Evolutionary conservation across 2,888 invertebrate genomes (phyloP).

Genomic region (Argynnis bischoffii): DNA sequence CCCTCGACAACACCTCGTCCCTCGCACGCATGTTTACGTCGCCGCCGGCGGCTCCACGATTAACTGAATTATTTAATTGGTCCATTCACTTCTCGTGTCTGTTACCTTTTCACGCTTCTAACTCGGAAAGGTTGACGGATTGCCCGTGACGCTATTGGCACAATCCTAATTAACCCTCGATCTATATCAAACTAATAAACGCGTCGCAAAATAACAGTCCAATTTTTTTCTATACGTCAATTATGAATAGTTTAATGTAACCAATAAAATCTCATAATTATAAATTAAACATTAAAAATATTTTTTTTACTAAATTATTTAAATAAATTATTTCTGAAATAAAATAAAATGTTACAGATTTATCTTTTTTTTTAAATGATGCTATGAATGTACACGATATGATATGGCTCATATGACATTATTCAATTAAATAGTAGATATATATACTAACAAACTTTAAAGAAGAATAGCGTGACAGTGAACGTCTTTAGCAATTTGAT

Average conservation of each 20-base stretch:
- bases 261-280: too few species aligned
- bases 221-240: constrained; percentile 1
- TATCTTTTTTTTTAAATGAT: too few species aligned
- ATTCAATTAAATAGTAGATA: too few species aligned
- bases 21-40: constrained; percentile 81
- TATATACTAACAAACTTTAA: too few species aligned
- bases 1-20: constrained; percentile 51
- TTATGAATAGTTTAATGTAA: not conserved
- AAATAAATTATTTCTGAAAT: too few species aligned
- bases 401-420: too few species aligned
- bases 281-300: too few species aligned
- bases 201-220: constrained; percentile 18
- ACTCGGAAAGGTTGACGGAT: constrained; percentile 71
- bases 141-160: constrained; percentile 61
- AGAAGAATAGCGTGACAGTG: not conserved
- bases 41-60: constrained; percentile 75
- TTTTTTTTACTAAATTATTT: too few species aligned
- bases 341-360: too few species aligned
- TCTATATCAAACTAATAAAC: constrained; percentile 45
- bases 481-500: not conserved
- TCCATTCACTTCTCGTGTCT: constrained; percentile 77
- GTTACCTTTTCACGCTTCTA: constrained; percentile 75
- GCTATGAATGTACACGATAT: too few species aligned
- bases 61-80: constrained; percentile 82
- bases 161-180: constrained; percentile 62